Evolutionary conservation across 2,888 invertebrate genomes (phyloP).

Genomic region (Geotrupes spiniger): DNA sequence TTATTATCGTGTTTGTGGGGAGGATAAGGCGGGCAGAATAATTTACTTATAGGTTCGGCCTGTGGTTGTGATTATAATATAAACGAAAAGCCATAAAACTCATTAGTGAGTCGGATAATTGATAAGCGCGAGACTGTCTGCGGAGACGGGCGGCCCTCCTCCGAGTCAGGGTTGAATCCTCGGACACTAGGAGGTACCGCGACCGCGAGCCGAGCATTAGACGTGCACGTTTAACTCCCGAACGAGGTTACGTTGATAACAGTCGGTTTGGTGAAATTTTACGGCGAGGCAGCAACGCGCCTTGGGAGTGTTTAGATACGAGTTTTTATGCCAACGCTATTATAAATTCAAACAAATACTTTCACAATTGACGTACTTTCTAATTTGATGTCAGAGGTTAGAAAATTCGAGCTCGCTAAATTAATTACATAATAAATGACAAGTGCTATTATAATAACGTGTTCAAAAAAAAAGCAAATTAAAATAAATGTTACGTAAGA

Average conservation of each 20-base stretch:
- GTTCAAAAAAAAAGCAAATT: too few species aligned
- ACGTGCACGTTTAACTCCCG: not conserved
- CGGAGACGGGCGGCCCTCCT: constrained; percentile 30
- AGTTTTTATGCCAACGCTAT: not conserved
- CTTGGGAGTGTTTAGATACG: constrained; percentile 2
- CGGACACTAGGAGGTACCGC: too few species aligned
- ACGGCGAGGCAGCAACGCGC: too few species aligned
- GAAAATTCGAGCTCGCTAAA: too few species aligned
- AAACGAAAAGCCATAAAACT: constrained; percentile 43
- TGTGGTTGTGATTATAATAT: constrained; percentile 35
- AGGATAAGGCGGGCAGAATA: constrained; percentile 28
- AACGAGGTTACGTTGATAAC: not conserved
- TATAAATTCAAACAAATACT: too few species aligned
- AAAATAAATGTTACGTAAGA: too few species aligned
- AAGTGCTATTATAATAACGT: too few species aligned
- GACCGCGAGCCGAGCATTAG: not conserved
- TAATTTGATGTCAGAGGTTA: too few species aligned
- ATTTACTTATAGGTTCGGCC: constrained; percentile 27
- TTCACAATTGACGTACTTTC: too few species aligned
- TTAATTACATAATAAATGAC: too few species aligned
- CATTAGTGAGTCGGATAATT: constrained; percentile 41
- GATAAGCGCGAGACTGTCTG: constrained; percentile 36
- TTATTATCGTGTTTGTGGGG: constrained; percentile 9
- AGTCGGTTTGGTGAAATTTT: too few species aligned
- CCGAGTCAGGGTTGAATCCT: constrained; percentile 25